Evolutionary conservation across 2,113 vertebrate species (phyloP).

Genomic region (Myrmophylax atrothorax): DNA sequence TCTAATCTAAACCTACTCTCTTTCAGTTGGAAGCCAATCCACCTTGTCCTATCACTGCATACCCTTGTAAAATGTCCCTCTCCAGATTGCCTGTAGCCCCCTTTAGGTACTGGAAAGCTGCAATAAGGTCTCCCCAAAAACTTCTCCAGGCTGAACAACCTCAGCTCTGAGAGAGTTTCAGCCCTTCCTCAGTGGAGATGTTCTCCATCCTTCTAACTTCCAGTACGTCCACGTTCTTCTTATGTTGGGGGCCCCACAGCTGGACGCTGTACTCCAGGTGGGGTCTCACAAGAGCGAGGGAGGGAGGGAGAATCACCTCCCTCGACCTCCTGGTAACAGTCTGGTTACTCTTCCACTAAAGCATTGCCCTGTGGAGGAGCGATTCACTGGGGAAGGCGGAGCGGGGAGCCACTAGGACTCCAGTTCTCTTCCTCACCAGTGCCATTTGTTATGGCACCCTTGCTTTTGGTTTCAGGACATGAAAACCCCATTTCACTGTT

Average conservation of each 20-base stretch:
- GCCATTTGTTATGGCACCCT: not conserved
- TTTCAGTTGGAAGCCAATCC: not conserved
- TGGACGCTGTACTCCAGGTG: not conserved
- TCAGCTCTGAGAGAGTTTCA: not conserved
- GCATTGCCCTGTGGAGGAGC: rapidly evolving
- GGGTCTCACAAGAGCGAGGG: not conserved
- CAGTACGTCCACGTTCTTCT: not conserved
- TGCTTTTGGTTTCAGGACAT: not conserved
- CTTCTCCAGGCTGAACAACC: not conserved
- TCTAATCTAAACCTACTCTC: not conserved
- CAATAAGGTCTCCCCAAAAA: not conserved
- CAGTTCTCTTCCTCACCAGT: not conserved
- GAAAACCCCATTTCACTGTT: not conserved
- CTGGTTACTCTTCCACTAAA: not conserved
- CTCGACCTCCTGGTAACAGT: not conserved
- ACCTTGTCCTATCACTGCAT: not conserved
- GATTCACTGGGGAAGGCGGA: not conserved
- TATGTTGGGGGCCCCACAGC: not conserved
- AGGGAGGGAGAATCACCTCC: not conserved
- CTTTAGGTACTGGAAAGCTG: not conserved
- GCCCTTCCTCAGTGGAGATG: not conserved
- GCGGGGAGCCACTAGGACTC: not conserved
- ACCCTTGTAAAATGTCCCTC: not conserved
- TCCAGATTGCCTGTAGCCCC: not conserved
- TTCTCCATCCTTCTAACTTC: not conserved